Conservation (phyloP, 2,113 vertebrate genomes). For the Podiceps cristatus region DNA sequence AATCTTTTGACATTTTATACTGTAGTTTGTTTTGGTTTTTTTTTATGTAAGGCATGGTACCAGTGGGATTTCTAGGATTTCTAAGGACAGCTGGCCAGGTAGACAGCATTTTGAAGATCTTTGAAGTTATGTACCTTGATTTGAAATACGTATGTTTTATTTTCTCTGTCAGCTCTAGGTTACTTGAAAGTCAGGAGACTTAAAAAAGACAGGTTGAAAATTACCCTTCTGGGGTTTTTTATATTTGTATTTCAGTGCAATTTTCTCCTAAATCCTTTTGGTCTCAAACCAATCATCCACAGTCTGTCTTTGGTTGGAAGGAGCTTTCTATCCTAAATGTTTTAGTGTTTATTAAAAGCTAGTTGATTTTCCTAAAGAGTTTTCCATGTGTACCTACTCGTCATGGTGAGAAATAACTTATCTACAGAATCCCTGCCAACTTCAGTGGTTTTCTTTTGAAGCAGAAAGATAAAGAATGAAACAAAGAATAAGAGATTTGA, state of each 20-base stretch:
- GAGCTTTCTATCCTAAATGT: neutral
- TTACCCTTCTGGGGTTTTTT: fast-evolving
- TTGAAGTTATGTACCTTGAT: neutral
- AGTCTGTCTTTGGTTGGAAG: neutral
- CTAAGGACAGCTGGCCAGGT: neutral
- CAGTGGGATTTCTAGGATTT: neutral
- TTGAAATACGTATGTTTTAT: neutral
- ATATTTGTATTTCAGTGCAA: neutral
- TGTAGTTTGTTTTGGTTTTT: neutral
- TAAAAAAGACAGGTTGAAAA: neutral
- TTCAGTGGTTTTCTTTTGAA: neutral
- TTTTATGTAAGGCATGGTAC: neutral
- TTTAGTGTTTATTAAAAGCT: neutral
- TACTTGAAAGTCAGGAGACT: neutral
- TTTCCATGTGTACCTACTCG: neutral
- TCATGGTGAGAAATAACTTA: neutral
- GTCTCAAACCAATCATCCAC: neutral
- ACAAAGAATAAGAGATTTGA: neutral
- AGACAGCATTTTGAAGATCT: neutral
- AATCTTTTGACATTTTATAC: neutral
- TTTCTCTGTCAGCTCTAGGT: neutral
- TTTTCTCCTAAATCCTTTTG: neutral
- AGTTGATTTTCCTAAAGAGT: neutral
- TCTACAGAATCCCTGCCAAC: neutral
- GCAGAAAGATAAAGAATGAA: neutral